Conservation (phyloP, 2,113 vertebrate genomes). For the Bos indicus region DNA sequence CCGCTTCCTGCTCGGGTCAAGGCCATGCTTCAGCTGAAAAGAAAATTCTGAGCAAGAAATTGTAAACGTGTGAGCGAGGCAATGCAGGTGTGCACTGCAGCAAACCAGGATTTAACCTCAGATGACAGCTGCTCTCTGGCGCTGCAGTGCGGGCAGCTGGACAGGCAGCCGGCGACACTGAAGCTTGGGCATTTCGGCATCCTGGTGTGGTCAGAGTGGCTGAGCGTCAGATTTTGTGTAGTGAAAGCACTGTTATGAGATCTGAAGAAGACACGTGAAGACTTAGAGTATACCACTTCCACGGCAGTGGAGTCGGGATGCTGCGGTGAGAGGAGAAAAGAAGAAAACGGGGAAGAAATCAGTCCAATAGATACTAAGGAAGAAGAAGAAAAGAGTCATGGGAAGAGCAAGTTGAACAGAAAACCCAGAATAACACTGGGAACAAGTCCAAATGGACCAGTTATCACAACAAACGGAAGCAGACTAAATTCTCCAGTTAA, state of each 20-base stretch:
- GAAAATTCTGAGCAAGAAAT: neutral
- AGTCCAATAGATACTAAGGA: neutral
- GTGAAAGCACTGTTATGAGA: neutral
- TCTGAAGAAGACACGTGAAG: neutral
- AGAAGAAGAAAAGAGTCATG: neutral
- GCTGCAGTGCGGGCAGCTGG: accelerated
- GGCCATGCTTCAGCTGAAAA: neutral
- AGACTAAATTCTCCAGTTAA: neutral
- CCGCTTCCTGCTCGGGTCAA: neutral
- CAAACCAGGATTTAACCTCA: neutral
- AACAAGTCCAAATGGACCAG: too few relatives aligned
- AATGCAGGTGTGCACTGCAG: neutral
- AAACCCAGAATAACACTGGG: neutral
- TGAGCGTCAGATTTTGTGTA: neutral
- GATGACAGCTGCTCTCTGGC: neutral
- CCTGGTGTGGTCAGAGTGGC: neutral
- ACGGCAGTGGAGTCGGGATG: too few relatives aligned
- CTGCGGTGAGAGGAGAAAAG: neutral
- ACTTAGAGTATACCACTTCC: neutral
- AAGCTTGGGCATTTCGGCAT: neutral
- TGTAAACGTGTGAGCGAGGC: neutral
- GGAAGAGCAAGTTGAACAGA: neutral
- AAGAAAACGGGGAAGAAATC: neutral
- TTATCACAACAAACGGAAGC: neutral
- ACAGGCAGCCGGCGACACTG: accelerated